A percentile compares a stretch with the other conserved stretches of the same genome.
Evolutionary conservation across 92 coral and sea anemone genomes (phyloP).

Genomic region (Epizoanthus illoricatus): DNA sequence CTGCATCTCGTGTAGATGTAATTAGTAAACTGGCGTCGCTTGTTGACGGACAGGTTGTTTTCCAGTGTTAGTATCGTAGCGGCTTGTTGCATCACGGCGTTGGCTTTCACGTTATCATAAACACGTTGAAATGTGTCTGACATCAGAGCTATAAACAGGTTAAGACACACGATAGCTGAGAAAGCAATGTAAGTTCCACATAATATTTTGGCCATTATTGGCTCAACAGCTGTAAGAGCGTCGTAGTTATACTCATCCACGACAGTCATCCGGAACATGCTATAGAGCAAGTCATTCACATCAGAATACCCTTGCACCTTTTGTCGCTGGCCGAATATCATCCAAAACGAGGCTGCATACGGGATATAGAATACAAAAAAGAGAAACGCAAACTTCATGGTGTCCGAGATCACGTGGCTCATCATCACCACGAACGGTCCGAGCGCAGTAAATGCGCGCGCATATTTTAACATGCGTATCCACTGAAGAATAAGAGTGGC

Average conservation of each 20-base stretch:
- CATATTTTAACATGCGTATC: slow-evolving; percentile 88
- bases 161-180: slow-evolving; percentile 84
- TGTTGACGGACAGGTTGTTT: slow-evolving; percentile 62
- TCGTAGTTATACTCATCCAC: slow-evolving; percentile 93
- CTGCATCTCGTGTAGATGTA: slow-evolving; percentile 81
- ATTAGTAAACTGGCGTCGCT: slow-evolving; percentile 67
- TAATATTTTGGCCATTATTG: slow-evolving; percentile 88
- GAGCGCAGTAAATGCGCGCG: slow-evolving; percentile 87
- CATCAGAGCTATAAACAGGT: slow-evolving; percentile 92
- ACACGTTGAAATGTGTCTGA: slow-evolving; percentile 98
- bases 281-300: slow-evolving; percentile 71
- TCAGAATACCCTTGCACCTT: slow-evolving; percentile 74
- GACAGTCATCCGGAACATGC: slow-evolving; percentile 96
- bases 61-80: slow-evolving; percentile 76
- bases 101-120: slow-evolving; percentile 95
- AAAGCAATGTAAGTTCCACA: slow-evolving; percentile 98
- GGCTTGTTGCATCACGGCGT: slow-evolving; percentile 97
- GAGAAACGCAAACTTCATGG: slow-evolving; percentile 84
- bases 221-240: slow-evolving; percentile 70
- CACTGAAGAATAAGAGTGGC: slow-evolving; percentile 80
- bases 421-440: slow-evolving; percentile 97
- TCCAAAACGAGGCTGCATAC: slow-evolving; percentile 98
- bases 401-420: slow-evolving; percentile 81
- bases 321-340: slow-evolving; percentile 75
- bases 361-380: slow-evolving; percentile 87